Evolutionary conservation across 2,113 vertebrate species (phyloP), one percentile per base, ranked within the genome.

Genomic region (Thalassoma bifasciatum): DNA sequence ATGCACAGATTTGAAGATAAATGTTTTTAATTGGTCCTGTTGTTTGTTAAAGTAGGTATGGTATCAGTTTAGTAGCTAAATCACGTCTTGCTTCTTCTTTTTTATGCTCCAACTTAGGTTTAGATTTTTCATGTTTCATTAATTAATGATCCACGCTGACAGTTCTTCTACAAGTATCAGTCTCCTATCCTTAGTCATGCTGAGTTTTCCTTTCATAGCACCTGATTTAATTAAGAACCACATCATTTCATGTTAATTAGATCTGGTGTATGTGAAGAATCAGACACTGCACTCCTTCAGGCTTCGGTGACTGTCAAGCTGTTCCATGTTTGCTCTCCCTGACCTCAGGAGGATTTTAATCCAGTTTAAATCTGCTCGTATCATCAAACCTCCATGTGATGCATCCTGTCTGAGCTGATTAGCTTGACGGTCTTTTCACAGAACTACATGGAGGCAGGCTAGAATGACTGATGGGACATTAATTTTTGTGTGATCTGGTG

Each of bases 401-500:
- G 67, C 67, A 19, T 80, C 75, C 67, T 62, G 83, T 79, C 86
- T 76, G 77, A 70, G 81, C 75, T 79, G 79, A 87, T 90, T 83
- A 84, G 77, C 72, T 22, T 51, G 60, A 86, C 17, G 6, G 70
- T 52, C 53, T 73, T 78, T 63, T 64, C 71, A 50, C 52, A 53
- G 22, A 46, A 70, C n/a, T 0, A 40, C 40, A n/a, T 44, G 9
- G n/a, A 54, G 61, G 71, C 2, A 12, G 38, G 23, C 3, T 66
- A 52, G 52, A 75, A 66, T 73, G 67, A 82, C 52, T 56, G 64
- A 72, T 1, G 51, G 70, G 58, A 65, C 53, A 23, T 65, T 78
- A 22, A 71, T 85, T 44, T 69, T n/a, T 36, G 47, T 61, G 44
- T 74, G 71, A 86, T 75, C 70, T 12, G 23, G 61, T 61, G 69